Percentiles rank a stretch among this genome's conserved stretches.
Evolutionary conservation across 2,113 vertebrate genomes (phyloP).

Genomic region (Cyphomyrus discorhynchus): DNA sequence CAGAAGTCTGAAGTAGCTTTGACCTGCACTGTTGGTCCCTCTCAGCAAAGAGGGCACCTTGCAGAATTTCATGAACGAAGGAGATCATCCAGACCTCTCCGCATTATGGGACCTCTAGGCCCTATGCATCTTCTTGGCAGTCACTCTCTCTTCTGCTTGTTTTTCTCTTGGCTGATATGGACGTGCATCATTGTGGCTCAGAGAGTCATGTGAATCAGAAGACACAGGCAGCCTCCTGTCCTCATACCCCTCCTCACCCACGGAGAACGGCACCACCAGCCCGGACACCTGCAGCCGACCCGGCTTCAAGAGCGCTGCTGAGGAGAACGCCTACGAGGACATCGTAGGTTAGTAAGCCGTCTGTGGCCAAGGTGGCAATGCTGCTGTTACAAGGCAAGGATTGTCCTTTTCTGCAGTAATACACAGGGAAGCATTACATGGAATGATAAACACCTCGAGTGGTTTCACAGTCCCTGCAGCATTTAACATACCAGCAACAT

Average conservation of each 20-base stretch:
- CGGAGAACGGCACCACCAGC: constrained; percentile 78
- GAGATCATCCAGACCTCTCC: background rate
- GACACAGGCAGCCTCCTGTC: constrained; percentile 79
- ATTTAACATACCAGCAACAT: background rate
- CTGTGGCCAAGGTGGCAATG: background rate
- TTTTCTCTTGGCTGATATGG: background rate
- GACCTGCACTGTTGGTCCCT: constrained; percentile 35
- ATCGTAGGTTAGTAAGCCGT: constrained; percentile 78
- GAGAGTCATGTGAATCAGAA: constrained; percentile 90
- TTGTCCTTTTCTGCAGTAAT: background rate
- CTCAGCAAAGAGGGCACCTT: background rate
- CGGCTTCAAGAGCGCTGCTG: constrained; percentile 91
- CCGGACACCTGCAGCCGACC: constrained; percentile 68
- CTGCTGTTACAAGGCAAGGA: background rate
- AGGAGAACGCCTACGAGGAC: constrained; percentile 97
- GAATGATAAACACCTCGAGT: background rate
- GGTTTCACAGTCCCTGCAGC: background rate
- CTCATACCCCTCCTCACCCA: constrained; percentile 77
- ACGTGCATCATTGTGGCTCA: constrained; percentile 34
- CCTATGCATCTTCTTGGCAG: background rate
- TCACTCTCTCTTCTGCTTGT: background rate
- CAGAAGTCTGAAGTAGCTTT: constrained; percentile 25
- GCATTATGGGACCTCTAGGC: background rate
- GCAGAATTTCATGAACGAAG: background rate
- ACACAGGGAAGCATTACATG: background rate